phyloP scores from a whole-genome alignment of 2,113 vertebrate species.

The Neoarius graeffei region DNA sequence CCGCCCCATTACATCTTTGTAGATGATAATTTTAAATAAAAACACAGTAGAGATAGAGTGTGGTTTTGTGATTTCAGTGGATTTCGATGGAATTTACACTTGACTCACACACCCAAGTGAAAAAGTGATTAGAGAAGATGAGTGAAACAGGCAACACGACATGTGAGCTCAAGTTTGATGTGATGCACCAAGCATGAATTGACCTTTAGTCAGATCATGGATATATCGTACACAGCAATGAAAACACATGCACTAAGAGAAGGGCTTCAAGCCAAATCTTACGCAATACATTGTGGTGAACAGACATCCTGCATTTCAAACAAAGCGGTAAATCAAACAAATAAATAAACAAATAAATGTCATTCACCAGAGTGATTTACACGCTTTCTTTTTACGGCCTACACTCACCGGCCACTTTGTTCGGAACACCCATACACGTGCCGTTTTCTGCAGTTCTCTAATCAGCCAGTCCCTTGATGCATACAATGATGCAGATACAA shows the following conservation, averaged over 20 bases:
- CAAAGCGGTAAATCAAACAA: constrained; percentile 11
- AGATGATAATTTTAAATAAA: background rate
- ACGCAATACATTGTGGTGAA: constrained; percentile 11
- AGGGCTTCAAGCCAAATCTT: constrained; percentile 20
- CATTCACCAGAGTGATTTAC: constrained; percentile 6
- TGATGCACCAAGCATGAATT: background rate
- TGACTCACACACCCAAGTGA: background rate
- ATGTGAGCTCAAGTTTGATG: background rate
- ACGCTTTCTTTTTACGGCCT: background rate
- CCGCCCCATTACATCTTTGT: background rate
- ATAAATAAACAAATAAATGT: background rate
- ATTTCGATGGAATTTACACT: background rate
- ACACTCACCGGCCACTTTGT: background rate
- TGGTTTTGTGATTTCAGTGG: background rate
- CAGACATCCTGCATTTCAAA: constrained; percentile 22
- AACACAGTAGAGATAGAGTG: background rate
- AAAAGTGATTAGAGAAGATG: background rate
- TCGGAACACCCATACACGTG: too few species aligned
- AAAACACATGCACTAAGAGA: constrained; percentile 3
- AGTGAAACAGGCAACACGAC: background rate
- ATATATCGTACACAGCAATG: background rate
- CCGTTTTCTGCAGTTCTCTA: too few species aligned
- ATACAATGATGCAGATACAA: too few species aligned
- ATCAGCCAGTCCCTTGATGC: too few species aligned
- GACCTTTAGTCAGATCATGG: background rate